Conservation (phyloP, 2,797 vertebrate species). For the Squalus acanthias region DNA sequence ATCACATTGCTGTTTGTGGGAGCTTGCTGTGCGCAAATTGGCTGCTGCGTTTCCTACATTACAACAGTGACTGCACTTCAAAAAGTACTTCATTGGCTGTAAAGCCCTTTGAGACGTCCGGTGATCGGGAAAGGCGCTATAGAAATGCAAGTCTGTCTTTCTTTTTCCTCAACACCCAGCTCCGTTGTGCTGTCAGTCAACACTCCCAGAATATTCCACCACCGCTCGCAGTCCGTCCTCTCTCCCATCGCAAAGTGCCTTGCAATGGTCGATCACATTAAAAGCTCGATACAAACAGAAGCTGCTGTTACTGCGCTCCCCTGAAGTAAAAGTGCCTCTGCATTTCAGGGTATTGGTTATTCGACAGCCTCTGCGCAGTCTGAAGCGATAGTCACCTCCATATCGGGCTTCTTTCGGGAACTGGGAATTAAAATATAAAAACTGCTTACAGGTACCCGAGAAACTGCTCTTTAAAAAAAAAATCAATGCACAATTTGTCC, state of each 20-base stretch:
- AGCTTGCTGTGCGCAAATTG: no score
- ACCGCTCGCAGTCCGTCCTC: neutral
- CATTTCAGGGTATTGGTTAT: neutral
- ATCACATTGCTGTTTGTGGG: no score
- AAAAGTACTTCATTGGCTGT: neutral
- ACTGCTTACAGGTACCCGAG: no score
- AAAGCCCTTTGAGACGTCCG: no score
- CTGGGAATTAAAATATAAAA: neutral
- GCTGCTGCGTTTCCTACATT: neutral
- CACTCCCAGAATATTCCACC: neutral
- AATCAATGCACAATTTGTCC: neutral
- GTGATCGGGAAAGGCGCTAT: no score
- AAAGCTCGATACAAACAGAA: neutral
- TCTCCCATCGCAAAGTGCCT: no score
- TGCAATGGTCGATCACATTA: neutral
- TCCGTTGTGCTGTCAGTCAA: neutral
- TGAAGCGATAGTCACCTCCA: neutral
- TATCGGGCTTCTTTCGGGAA: neutral
- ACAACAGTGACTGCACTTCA: neutral
- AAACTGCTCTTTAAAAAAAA: neutral
- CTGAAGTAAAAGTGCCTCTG: neutral
- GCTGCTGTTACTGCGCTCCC: no score
- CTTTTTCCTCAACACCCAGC: no score
- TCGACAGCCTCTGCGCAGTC: neutral
- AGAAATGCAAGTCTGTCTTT: no score